Conservation (phyloP, 2,113 vertebrate species). For the Ibidorhyncha struthersii region DNA sequence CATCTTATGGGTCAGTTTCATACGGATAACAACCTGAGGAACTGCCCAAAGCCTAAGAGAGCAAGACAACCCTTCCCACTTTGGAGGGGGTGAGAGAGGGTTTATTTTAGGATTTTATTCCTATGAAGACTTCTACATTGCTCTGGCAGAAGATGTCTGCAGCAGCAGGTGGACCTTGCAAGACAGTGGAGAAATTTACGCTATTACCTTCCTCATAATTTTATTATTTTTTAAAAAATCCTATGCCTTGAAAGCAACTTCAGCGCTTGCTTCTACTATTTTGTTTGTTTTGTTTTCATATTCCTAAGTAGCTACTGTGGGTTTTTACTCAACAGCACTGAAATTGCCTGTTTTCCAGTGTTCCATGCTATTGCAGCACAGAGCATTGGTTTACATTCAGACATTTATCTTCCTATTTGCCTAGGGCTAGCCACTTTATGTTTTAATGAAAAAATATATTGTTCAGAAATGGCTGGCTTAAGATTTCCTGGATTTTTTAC, state of each 20-base stretch:
- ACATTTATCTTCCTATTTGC: neutral
- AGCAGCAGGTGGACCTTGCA: neutral
- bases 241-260: neutral
- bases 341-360: neutral
- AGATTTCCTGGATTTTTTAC: neutral
- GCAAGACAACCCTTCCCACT: neutral
- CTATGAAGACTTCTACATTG: neutral
- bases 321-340: neutral
- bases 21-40: neutral
- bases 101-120: neutral
- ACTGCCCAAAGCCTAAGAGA: neutral
- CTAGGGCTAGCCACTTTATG: neutral
- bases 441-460: neutral
- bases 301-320: neutral
- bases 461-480: neutral
- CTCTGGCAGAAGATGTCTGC: neutral
- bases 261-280: neutral
- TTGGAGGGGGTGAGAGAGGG: neutral
- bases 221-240: neutral
- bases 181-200: neutral
- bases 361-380: neutral
- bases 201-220: neutral
- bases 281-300: neutral
- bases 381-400: neutral
- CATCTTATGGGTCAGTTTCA: accelerated